These are phyloP conservation scores for Caenorhabditis angaria DNA, from an alignment of 2,888 invertebrate species.

Conservation along the genomic window DNA sequence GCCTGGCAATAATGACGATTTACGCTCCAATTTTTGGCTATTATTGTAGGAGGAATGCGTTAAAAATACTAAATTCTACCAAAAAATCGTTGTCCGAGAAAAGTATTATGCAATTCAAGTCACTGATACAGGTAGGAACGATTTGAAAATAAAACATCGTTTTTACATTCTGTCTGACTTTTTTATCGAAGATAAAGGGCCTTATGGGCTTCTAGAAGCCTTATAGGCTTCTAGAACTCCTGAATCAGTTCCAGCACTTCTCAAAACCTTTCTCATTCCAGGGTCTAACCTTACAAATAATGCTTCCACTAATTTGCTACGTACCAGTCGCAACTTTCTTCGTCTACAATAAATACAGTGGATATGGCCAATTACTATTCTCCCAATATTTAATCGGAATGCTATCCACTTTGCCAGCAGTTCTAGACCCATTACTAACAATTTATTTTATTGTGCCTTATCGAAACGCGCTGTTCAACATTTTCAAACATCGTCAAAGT, in stretches of 20 bases:
- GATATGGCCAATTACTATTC: constrained; percentile 4
- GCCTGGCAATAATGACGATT: neutral
- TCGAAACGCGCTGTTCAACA: neutral
- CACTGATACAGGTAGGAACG: constrained; percentile 21
- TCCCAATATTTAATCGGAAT: constrained; percentile 19
- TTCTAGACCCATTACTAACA: constrained; percentile 17
- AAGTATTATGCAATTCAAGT: constrained; percentile 11
- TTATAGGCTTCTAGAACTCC: too few species aligned
- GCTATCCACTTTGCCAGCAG: constrained; percentile 12
- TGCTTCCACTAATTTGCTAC: constrained; percentile 21
- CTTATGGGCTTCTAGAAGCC: too few species aligned
- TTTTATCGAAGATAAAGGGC: too few species aligned
- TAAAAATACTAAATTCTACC: constrained; percentile 17
- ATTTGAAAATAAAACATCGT: too few species aligned
- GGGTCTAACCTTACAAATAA: constrained; percentile 28
- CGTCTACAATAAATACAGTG: constrained; percentile 21
- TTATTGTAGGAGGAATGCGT: constrained; percentile 19
- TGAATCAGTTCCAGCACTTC: too few species aligned
- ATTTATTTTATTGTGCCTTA: constrained; percentile 15
- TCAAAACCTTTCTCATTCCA: neutral
- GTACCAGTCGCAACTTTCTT: constrained; percentile 17
- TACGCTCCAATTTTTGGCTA: constrained; percentile 12
- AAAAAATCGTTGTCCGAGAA: constrained; percentile 8
- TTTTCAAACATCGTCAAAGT: too few species aligned
- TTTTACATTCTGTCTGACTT: too few species aligned